Conservation (phyloP, 2,113 vertebrate species). For the Rattus rattus region DNA sequence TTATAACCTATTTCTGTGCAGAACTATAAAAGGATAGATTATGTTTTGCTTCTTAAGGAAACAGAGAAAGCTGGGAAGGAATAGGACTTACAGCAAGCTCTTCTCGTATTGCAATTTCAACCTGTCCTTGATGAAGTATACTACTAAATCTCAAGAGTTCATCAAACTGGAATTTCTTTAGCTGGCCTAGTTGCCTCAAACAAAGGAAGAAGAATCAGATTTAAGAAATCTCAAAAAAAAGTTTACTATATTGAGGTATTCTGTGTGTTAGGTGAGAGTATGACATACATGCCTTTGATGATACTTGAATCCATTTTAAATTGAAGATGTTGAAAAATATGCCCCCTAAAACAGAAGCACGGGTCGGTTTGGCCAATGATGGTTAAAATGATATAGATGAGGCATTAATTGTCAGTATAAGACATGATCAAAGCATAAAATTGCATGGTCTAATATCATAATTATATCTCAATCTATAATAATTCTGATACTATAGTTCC, state of each 20-base stretch:
- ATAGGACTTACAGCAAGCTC: not conserved
- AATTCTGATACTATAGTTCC: not conserved
- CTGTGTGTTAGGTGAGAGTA: not conserved
- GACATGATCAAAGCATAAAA: not conserved
- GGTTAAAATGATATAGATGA: not conserved
- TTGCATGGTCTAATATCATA: not conserved
- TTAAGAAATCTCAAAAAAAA: not conserved
- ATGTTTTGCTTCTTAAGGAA: not conserved
- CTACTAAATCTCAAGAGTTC: not conserved
- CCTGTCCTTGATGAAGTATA: not conserved
- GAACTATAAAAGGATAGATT: not conserved
- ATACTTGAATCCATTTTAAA: not conserved
- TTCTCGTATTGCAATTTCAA: not conserved
- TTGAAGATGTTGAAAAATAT: not conserved
- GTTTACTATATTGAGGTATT: not conserved
- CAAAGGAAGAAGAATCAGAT: not conserved
- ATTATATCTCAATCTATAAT: accelerated
- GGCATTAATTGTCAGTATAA: not conserved
- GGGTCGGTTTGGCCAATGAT: not conserved
- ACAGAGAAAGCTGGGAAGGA: not conserved
- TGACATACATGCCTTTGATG: not conserved
- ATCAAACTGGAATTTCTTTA: not conserved
- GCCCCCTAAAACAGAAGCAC: not conserved
- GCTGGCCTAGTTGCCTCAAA: not conserved
- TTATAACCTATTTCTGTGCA: not conserved